Base-by-base conservation (phyloP, 37 sponge, comb jelly and placozoan species). In the Cliona cf. orientalis region DNA sequence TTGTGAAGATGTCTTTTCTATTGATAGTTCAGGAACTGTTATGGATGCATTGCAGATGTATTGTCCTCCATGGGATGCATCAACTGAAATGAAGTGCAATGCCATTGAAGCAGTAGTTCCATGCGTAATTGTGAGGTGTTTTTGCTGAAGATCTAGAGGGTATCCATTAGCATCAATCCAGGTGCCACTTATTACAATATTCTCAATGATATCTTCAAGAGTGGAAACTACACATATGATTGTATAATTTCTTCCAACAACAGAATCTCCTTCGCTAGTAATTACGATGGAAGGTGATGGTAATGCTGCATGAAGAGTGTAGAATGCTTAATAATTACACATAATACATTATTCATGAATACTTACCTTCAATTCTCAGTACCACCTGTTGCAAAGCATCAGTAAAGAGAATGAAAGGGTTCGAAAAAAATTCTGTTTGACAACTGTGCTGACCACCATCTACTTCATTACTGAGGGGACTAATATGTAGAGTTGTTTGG, bases 31-130 rank as follows among this genome's bases (percentile, higher is more conserved):
- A 19, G 68, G 39, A 67, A 67, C 17, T 4, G 40, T 36, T 21
- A 67, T 67, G 5, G 40, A 67, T 4, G 68, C 68, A 67, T 4
- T 67, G 39, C 68, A 67, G 9, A 67, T 36, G 68, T 36, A 67
- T 34, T 67, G 39, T 35, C 39, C 39, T 35, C 68, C 68, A 67
- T 67, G 5, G 12, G 68, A 67, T 7, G 40, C 32, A 7, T 9
- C 32, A 6, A 67, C 6, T 36, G 68, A 40, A 31, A 5, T 67
- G 68, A 67, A 67, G 32, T 67, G 34, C 68, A 67, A 32, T 5
- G 39, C 36, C 33, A 67, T 19, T 35, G 68, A 32, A 21, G 39
- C 14, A 32, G 4, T 67, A 19, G 36, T 35, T 21, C 17, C 36
- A 5, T 9, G 19, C 36, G 40, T 4, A 19, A 32, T 25, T 21